Evolutionary conservation across 2,888 invertebrate genomes (phyloP).

Genomic region (Steinernema hermaphroditum): DNA sequence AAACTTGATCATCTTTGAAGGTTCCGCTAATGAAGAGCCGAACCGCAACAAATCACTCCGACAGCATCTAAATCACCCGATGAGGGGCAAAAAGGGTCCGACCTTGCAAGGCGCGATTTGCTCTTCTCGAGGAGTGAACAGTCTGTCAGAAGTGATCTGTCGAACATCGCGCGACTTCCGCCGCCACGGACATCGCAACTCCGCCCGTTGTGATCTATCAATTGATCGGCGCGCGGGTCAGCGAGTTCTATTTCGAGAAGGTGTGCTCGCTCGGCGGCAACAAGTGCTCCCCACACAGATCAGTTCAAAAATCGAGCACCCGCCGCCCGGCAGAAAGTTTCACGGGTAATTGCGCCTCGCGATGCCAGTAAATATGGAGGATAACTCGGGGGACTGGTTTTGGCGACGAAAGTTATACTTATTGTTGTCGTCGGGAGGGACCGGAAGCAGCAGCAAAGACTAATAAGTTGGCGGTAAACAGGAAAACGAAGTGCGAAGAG

Average conservation of each 20-base stretch:
- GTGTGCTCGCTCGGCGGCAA: background rate
- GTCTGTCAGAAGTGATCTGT: constrained; percentile 18
- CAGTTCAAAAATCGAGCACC: constrained; percentile 14
- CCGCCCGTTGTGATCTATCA: constrained; percentile 10
- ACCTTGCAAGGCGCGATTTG: too few species aligned
- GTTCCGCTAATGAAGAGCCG: too few species aligned
- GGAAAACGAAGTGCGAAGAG: too few species aligned
- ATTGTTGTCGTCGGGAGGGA: background rate
- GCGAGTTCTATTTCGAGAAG: constrained; percentile 14
- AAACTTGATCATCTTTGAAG: too few species aligned
- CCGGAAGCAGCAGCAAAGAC: too few species aligned
- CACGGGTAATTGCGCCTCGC: background rate
- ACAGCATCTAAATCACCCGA: too few species aligned
- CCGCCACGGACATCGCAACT: background rate
- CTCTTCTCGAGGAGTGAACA: background rate
- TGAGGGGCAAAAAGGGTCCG: too few species aligned
- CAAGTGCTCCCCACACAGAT: constrained; percentile 23
- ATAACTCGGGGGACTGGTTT: background rate
- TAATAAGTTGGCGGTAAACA: too few species aligned
- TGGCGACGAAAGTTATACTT: background rate
- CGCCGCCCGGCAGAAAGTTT: background rate
- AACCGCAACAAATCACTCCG: too few species aligned
- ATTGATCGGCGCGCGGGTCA: background rate
- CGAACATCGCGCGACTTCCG: constrained; percentile 16
- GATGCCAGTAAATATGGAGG: background rate